Evolutionary conservation across 1,140 invertebrate species (phyloP), one percentile per base, ranked within the genome.

Genomic region (Drosophila subobscura): DNA sequence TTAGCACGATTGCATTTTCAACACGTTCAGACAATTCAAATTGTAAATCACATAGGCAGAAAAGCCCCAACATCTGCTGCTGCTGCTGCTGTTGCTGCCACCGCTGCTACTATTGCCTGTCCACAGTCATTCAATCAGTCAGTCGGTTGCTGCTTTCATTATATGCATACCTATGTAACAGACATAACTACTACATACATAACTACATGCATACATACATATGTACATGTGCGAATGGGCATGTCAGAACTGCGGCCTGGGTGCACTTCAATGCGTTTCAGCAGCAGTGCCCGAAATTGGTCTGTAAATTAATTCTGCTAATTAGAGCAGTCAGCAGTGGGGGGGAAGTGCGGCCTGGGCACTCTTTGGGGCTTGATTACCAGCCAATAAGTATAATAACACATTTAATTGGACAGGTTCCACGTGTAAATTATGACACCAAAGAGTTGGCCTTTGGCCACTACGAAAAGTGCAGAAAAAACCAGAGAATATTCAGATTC

Each of bases 1-100:
- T 88, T 88, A 89, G 72, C 83, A 70, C 74, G 83, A 86, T 83
- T 88, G 83, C 78, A 86, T 88, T 83, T 85, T 78, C 74, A 75
- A 83, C 83, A 86, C 83, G 83, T 86, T 60, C 51, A 66, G 58
- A 72, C 78, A 77, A 81, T 88, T 88, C 75, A 50, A 71, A 81
- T 68, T 68, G 83, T 88, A 86, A 86, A 80, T 85, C 81, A 86
- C 64, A 80, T 80, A 67, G 72, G 59, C 77, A 45, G 57, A 20
- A 20, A 1, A 20, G 16, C 16, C 56, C 76, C 67, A 73, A 59
- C 64, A 83, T 84, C 53, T 83, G 65, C 71, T 75, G 25, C 63
- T 29, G 29, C 20, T 64, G 63, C 61, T 50, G 57, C 63, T 58
- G 46, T 8, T 20, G 16, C 16, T 20, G 0, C 0, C 16, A 20